These are phyloP conservation scores for Phainopepla nitens DNA, from an alignment of 2,113 vertebrate species.

Conservation along the genomic window DNA sequence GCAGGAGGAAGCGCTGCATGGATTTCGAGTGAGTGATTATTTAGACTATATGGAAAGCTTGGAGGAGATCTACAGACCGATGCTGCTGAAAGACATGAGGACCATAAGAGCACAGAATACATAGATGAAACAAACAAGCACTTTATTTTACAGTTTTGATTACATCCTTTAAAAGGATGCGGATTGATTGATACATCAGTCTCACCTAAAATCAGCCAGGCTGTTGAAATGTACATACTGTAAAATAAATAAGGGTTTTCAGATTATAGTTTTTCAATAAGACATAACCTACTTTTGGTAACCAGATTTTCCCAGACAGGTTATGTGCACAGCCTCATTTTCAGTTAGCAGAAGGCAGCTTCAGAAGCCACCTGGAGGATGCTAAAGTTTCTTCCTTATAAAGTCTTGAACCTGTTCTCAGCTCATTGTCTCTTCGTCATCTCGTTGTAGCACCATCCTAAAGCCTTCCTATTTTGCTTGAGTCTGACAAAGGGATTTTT, in stretches of 20 bases:
- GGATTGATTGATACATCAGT: neutral
- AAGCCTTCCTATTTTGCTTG: neutral
- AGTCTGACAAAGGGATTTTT: neutral
- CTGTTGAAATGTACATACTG: neutral
- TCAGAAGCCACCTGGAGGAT: neutral
- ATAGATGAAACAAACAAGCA: conserved; percentile 12
- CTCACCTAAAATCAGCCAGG: neutral
- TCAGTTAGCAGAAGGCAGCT: neutral
- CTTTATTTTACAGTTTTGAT: neutral
- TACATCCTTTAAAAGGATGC: conserved; percentile 14
- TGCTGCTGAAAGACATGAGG: conserved; percentile 85
- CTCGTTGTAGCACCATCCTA: neutral
- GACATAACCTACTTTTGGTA: neutral
- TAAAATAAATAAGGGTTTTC: conserved; percentile 17
- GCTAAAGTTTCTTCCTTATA: neutral
- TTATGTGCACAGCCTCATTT: neutral
- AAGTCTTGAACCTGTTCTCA: neutral
- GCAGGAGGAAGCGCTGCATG: conserved; percentile 90
- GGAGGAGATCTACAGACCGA: conserved; percentile 79
- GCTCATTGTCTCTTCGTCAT: neutral
- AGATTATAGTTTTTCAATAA: neutral
- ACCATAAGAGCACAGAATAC: conserved; percentile 60
- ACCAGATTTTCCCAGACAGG: neutral
- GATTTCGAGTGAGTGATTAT: conserved; percentile 84
- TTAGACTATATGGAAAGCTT: conserved; percentile 88